Evolutionary conservation across 2,113 vertebrate genomes (phyloP).

Genomic region (Thalassarche chlororhynchos): DNA sequence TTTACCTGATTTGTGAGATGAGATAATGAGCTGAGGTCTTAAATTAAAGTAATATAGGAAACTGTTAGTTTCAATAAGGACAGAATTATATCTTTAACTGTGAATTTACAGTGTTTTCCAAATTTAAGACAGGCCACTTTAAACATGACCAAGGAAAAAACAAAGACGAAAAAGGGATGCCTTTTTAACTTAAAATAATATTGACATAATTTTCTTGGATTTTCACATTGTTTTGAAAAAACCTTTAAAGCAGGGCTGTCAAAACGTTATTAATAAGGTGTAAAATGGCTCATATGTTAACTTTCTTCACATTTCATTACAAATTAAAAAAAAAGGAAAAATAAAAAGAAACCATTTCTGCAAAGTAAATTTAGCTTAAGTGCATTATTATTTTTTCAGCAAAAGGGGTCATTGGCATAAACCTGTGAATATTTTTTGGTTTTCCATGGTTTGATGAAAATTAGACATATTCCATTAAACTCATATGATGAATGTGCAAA

Average conservation of each 20-base stretch:
- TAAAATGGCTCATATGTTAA: background rate
- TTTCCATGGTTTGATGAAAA: constrained; percentile 13
- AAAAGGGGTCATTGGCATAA: background rate
- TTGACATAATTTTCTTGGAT: background rate
- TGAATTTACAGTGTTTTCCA: background rate
- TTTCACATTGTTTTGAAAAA: background rate
- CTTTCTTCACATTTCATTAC: background rate
- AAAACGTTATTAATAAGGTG: background rate
- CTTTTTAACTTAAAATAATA: constrained; percentile 10
- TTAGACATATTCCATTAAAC: constrained; percentile 1
- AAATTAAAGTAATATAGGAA: background rate
- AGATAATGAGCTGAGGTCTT: background rate
- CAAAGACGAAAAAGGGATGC: background rate
- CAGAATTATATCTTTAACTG: background rate
- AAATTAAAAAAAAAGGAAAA: background rate
- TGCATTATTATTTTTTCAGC: background rate
- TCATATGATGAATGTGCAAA: constrained; percentile 8
- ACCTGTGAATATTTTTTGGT: background rate
- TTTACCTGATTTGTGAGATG: background rate
- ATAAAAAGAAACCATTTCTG: background rate
- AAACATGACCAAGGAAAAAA: background rate
- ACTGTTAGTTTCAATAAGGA: background rate
- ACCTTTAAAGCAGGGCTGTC: background rate
- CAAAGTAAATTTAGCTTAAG: background rate
- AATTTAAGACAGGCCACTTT: background rate